A percentile compares a stretch with the other conserved stretches of the same genome.
phyloP scores from a whole-genome alignment of 1,140 invertebrate genomes.

The Babylonia areolata region DNA sequence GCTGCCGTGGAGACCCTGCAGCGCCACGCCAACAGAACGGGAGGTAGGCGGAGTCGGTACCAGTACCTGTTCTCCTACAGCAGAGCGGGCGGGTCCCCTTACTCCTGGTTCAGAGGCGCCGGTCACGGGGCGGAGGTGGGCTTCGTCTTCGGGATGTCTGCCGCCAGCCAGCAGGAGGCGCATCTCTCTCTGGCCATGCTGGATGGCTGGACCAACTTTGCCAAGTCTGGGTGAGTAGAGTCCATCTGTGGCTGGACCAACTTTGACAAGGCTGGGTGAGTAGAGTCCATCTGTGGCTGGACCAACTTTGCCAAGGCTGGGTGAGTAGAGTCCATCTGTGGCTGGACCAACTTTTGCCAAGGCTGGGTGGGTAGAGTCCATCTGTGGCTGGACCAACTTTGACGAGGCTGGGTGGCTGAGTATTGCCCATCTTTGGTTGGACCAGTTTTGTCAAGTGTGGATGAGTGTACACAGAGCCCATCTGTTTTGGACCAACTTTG shows the following conservation, averaged over 20 bases:
- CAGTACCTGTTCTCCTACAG: constrained; percentile 55
- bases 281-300: too few species aligned
- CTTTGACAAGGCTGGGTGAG: constrained; percentile 86
- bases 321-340: too few species aligned
- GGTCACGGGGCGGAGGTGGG: constrained; percentile 53
- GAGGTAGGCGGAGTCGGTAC: constrained; percentile 23
- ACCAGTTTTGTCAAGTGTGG: too few species aligned
- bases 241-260: constrained; percentile 95
- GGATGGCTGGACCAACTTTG: constrained; percentile 94
- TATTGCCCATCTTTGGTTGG: too few species aligned
- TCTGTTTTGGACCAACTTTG: too few species aligned
- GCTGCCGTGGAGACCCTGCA: constrained; percentile 44
- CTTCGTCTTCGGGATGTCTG: constrained; percentile 50
- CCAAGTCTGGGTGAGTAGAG: constrained; percentile 94
- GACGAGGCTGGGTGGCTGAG: too few species aligned
- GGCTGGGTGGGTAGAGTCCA: constrained; percentile 77
- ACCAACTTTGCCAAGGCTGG: constrained; percentile 92
- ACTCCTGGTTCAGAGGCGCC: constrained; percentile 53
- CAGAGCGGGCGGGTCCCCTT: constrained; percentile 12
- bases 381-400: constrained; percentile 93
- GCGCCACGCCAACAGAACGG: constrained; percentile 33
- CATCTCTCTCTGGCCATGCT: constrained; percentile 90
- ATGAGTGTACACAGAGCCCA: too few species aligned
- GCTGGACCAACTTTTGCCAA: constrained; percentile 95
- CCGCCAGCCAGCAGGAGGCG: not conserved